Base-by-base conservation (phyloP, 1,140 invertebrate species). In the Euura saliciscinereae region DNA sequence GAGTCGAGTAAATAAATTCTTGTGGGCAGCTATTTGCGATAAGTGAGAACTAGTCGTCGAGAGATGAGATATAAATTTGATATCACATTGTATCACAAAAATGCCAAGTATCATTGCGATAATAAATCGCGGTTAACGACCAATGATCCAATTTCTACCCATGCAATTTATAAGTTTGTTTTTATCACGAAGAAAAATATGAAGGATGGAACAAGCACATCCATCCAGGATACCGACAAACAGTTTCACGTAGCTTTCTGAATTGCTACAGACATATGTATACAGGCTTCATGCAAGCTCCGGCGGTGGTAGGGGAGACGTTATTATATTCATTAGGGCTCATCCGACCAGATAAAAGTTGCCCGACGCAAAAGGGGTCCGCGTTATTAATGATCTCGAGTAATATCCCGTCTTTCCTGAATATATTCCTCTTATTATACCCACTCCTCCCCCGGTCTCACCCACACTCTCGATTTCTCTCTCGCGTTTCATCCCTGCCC, bases 361-460 rank as follows among this genome's bases (percentile, higher is more conserved):
- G 72, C 73, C 74, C 77, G 78, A 80, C 78, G 79, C 78, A 79
- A 80, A 79, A 75, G 73, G 71, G 51, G 73, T 77, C 59, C 66
- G 75, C 67, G 75, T 81, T 81, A 81, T 81, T 81, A 81, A 81
- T 81, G 79, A 81, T 80, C 74, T 73, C 74, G 73, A 73, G 74
- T 79, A 81, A 81, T 81, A 78, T 78, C 78, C 75, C 72, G 70
- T 74, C 70, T 76, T 73, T 69, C 76, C 69, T 71, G 66, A 10
- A 51, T 71, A 69, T 76, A 70, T 69, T 7, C 13, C 10, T n/a
- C 8, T n/a, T n/a, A 11, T n/a, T n/a, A 8, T 6, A 8, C 77
- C 77, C 76, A 76, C 77, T 77, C 73, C 78, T 76, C 78, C 51
- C 13, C 10, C 51, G 8, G 6, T 59, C 13, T n/a, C 13, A 59